These are phyloP conservation scores for Anthonomus grandis DNA, from an alignment of 1,140 invertebrate genomes.

Conservation along the genomic window DNA sequence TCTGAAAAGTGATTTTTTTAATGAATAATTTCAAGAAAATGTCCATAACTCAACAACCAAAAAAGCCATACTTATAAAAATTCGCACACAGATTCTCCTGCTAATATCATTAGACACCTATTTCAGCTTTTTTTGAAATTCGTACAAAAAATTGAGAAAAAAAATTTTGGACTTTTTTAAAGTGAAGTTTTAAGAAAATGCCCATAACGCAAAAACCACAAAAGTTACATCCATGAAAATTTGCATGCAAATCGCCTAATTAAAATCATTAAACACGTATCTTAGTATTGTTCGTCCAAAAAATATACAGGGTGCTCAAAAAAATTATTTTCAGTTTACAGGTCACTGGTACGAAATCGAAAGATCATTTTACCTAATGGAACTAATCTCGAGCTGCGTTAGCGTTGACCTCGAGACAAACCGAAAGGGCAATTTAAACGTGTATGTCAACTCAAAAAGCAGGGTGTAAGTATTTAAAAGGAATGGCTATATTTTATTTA, in stretches of 20 bases:
- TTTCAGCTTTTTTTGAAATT: no score
- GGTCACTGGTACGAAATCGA: conserved; percentile 72
- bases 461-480: conserved; percentile 58
- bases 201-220: no score
- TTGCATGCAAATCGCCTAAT: background rate
- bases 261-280: no score
- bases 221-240: background rate
- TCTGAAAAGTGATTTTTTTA: no score
- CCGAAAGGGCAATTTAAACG: conserved; percentile 54
- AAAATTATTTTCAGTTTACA: conserved; percentile 55
- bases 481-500: conserved; percentile 4
- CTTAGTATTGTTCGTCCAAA: background rate
- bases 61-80: no score
- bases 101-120: no score
- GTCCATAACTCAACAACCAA: no score
- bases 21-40: no score
- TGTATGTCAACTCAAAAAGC: conserved; percentile 59
- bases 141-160: no score
- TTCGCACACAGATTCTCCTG: no score
- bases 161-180: no score
- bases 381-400: conserved; percentile 64
- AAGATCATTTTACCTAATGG: conserved; percentile 66
- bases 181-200: no score
- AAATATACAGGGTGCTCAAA: background rate
- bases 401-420: conserved; percentile 54